Evolutionary conservation across 2,113 vertebrate genomes (phyloP).

Genomic region (Cryptotis parvus): DNA sequence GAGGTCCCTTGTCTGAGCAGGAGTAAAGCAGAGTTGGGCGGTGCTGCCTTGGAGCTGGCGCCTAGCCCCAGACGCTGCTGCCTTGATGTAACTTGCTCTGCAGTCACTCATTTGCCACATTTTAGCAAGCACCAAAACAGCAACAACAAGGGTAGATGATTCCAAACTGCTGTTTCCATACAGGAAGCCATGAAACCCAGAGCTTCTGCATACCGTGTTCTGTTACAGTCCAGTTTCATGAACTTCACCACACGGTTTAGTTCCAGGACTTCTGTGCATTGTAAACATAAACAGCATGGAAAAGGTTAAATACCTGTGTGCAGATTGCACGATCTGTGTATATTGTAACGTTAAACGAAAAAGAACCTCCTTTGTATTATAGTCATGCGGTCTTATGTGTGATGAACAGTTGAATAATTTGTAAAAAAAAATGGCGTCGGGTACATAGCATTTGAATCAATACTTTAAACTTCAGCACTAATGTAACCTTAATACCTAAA

Average conservation of each 20-base stretch:
- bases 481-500: too few species aligned
- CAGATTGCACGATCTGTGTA: conserved; percentile 99
- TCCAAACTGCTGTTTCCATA: conserved; percentile 79
- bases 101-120: conserved; percentile 90
- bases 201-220: conserved; percentile 91
- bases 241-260: conserved; percentile 97
- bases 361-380: conserved; percentile 99
- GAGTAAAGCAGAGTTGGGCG: conserved; percentile 84
- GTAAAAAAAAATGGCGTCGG: too few species aligned
- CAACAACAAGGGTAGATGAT: conserved; percentile 78
- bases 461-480: too few species aligned
- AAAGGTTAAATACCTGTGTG: conserved; percentile 99
- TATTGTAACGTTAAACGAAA: conserved; percentile 99
- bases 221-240: conserved; percentile 94
- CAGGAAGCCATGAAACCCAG: conserved; percentile 85
- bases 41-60: too few species aligned
- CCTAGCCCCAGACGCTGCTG: conserved; percentile 89
- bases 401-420: conserved; percentile 99
- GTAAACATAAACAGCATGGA: conserved; percentile 99
- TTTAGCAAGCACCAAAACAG: conserved; percentile 85
- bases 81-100: conserved; percentile 92
- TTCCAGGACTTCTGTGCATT: conserved; percentile 99
- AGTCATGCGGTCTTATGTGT: conserved; percentile 99
- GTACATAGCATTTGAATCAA: too few species aligned
- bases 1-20: conserved; percentile 89